Percentiles rank a stretch among this genome's conserved stretches.
Evolutionary conservation across 2,113 vertebrate genomes (phyloP).

Genomic region (Mormyrus iriodes): DNA sequence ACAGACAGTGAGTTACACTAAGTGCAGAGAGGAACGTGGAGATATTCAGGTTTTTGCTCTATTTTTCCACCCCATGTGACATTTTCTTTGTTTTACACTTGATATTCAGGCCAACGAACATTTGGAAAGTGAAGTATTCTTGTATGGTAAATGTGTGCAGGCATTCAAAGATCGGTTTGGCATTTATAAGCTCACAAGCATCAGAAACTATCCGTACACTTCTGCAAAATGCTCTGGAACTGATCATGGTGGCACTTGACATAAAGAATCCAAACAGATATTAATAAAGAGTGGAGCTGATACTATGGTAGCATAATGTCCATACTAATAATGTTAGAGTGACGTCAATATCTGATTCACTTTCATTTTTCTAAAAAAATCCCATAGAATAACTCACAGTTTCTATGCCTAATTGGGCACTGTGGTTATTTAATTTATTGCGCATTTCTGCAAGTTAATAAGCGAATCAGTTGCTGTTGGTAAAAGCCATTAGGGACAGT

Average conservation of each 20-base stretch:
- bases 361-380: not conserved
- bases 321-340: not conserved
- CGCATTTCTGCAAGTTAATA: not conserved
- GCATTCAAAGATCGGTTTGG: not conserved
- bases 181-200: not conserved
- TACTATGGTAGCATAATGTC: not conserved
- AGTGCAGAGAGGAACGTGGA: not conserved
- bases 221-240: not conserved
- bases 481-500: not conserved
- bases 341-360: not conserved
- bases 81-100: not conserved
- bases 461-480: not conserved
- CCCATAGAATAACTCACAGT: not conserved
- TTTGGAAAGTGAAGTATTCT: not conserved
- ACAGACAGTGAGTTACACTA: not conserved
- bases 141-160: not conserved
- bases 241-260: not conserved
- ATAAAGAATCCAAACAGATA: not conserved
- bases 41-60: not conserved
- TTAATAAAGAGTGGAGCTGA: not conserved
- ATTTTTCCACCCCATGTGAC: not conserved
- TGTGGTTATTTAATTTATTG: constrained; percentile 21
- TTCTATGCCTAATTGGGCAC: not conserved
- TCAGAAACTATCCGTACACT: not conserved
- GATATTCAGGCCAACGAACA: not conserved